Base-by-base conservation (phyloP, 1,140 invertebrate genomes). In the Penaeus vannamei region DNA sequence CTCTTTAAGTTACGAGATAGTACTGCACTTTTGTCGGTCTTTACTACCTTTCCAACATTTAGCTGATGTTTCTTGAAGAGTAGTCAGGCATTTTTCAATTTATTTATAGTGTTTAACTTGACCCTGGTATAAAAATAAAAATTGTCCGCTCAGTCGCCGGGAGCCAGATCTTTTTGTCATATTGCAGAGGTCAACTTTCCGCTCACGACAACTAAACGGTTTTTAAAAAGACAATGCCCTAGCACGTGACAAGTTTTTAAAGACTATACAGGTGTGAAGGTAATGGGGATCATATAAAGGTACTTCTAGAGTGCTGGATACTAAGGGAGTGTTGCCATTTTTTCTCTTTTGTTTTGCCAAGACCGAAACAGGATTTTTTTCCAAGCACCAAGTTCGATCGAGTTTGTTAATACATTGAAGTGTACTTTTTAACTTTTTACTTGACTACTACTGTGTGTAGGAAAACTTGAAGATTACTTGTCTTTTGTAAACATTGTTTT, bases 11-110 rank as follows among this genome's bases (percentile, higher is more conserved):
- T 66, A 66, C 81, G 61, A 53, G 53, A 87, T 87, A 81, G 77
- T 66, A 87, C 66, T 87, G 84, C 84, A 87, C 85, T 81, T 53
- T 53, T 80, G 77, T 62, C 77, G 42, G 77, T 64, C 61, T 42
- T 77, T 61, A 87, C 79, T 84, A 20, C 64, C 69, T 53, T 87
- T 22, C 76, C 66, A 42, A 32, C 60, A 64, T 80, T 79, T 87
- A 87, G 85, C 85, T 87, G 29, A 42, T 80, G 72, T 60, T 64
- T 79, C 46, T 80, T 29, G 72, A 60, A 80, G 85, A 77, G 22
- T 62, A 77, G 85, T 87, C 61, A 32, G 36, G 53, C 61, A 80
- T 79, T 62, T 62, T 61, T 32, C 36, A 32, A 81, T 80, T 66
- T 59, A 69, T 42, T 66, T 62, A 46, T 46, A 53, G 53, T 80